Conservation (phyloP, 2,113 vertebrate genomes). For the Petroica traversi region DNA sequence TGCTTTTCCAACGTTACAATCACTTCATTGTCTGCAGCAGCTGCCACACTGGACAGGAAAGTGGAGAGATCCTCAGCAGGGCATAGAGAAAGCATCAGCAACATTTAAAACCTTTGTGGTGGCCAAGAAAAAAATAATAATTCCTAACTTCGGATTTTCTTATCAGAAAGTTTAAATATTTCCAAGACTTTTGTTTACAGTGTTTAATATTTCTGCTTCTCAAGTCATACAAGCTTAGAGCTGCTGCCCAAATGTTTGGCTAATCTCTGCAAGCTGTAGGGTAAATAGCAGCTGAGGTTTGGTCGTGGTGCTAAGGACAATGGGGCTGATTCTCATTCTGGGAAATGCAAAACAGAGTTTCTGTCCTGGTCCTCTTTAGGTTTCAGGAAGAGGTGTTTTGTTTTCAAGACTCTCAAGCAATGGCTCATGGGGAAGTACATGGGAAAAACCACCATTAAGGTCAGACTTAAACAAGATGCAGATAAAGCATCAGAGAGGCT, state of each 20-base stretch:
- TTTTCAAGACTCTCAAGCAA: neutral
- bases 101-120: neutral
- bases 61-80: neutral
- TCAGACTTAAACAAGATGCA: neutral
- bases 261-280: neutral
- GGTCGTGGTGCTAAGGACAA: neutral
- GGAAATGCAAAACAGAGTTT: neutral
- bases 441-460: neutral
- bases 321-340: neutral
- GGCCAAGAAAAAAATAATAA: neutral
- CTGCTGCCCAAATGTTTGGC: neutral
- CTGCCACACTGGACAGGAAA: neutral
- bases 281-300: slow-evolving; percentile 20
- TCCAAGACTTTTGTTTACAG: neutral
- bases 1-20: slow-evolving; percentile 25
- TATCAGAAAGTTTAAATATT: slow-evolving; percentile 9
- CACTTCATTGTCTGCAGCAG: neutral
- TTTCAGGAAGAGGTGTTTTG: neutral
- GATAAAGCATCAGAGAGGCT: neutral
- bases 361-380: neutral
- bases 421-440: neutral
- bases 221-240: neutral
- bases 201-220: neutral
- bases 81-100: neutral
- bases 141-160: neutral